These are phyloP conservation scores for Formica exsecta DNA, from an alignment of 1,140 invertebrate species.

Conservation along the genomic window DNA sequence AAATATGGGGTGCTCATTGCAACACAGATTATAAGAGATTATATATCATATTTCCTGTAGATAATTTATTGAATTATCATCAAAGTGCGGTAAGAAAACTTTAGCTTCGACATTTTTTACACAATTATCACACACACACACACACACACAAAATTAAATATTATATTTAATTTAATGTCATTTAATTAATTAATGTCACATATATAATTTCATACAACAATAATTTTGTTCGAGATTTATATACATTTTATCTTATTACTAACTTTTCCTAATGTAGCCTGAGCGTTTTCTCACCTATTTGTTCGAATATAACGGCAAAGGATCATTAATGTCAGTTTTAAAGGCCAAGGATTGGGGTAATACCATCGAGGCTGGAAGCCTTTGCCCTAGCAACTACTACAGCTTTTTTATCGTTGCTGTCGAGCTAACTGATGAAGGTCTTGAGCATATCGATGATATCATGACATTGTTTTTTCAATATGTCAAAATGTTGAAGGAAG, in stretches of 20 bases:
- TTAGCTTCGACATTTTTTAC: neutral
- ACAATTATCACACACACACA: neutral
- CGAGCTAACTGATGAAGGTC: conserved; percentile 96
- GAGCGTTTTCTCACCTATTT: neutral
- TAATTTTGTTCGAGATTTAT: neutral
- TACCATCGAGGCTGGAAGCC: conserved; percentile 92
- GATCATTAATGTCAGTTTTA: neutral
- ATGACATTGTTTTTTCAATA: conserved; percentile 95
- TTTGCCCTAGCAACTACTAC: conserved; percentile 93
- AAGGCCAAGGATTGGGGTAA: neutral
- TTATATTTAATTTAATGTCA: neutral
- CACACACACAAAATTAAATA: neutral
- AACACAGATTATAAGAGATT: neutral
- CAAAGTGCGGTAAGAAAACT: neutral
- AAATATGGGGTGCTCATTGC: neutral
- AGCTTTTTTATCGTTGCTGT: conserved; percentile 95
- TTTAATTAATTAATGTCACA: too few species aligned
- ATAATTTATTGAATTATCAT: neutral
- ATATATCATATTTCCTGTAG: neutral
- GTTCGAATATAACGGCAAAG: neutral
- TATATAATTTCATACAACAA: neutral
- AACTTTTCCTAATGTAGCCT: neutral
- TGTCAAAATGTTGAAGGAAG: conserved; percentile 92
- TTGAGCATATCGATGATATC: conserved; percentile 95
- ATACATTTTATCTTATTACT: neutral